These are phyloP conservation scores for Omphaloscelis lunosa DNA, from an alignment of 2,888 invertebrate species.

Conservation along the genomic window DNA sequence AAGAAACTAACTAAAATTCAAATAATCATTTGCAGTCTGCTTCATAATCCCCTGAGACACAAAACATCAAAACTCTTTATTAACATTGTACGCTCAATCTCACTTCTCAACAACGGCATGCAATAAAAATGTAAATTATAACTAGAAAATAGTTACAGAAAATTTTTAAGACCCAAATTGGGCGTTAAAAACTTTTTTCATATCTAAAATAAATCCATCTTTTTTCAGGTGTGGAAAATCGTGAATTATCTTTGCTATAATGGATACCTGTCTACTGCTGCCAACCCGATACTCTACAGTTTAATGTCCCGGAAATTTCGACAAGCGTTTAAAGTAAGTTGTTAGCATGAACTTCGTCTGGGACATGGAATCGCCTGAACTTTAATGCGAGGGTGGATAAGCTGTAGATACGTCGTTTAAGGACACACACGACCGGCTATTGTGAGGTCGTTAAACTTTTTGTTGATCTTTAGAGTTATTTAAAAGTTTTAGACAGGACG, in stretches of 20 bases:
- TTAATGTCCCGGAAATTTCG: constrained; percentile 87
- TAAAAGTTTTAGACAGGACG: constrained; percentile 25
- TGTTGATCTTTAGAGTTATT: constrained; percentile 9
- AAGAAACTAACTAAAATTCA: constrained; percentile 5
- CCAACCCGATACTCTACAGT: constrained; percentile 86
- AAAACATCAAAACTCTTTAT: constrained; percentile 23
- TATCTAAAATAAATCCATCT: constrained; percentile 17
- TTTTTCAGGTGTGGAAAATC: constrained; percentile 81
- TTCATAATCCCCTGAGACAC: neutral
- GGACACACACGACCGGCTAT: constrained; percentile 7
- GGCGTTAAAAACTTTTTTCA: constrained; percentile 7
- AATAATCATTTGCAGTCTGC: constrained; percentile 14
- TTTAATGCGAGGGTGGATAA: constrained; percentile 2
- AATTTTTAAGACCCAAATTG: neutral
- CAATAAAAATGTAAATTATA: constrained; percentile 46
- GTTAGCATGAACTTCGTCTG: constrained; percentile 54
- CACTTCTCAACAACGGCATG: neutral
- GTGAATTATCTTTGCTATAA: constrained; percentile 83
- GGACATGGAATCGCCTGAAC: constrained; percentile 5
- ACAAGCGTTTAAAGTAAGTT: constrained; percentile 84
- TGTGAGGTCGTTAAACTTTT: constrained; percentile 21
- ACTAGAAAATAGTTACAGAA: constrained; percentile 2
- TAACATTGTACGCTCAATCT: constrained; percentile 9
- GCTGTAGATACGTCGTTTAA: constrained; percentile 24
- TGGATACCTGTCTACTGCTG: constrained; percentile 83